Conservation (phyloP, 2,888 invertebrate species). For the Drosophila peninsularis region DNA sequence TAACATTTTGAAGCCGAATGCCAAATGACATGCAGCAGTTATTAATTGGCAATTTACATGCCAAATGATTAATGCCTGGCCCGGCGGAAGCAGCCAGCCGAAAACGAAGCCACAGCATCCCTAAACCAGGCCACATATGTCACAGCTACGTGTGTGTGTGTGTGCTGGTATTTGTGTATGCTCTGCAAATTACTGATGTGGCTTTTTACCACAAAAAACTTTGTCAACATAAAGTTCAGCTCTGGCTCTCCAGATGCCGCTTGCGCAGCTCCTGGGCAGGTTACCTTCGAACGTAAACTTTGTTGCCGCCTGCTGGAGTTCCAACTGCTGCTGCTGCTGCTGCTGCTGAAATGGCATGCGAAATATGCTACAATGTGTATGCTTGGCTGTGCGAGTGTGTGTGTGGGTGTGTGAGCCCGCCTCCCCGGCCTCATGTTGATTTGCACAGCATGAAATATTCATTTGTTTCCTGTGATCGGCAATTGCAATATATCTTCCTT, state of each 20-base stretch:
- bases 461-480: slow-evolving; percentile 81
- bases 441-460: slow-evolving; percentile 81
- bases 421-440: slow-evolving; percentile 61
- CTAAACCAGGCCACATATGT: slow-evolving; percentile 68
- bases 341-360: slow-evolving; percentile 23
- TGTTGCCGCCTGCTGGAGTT: slow-evolving; percentile 29
- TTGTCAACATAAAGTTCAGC: slow-evolving; percentile 78
- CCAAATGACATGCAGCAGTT: slow-evolving; percentile 80
- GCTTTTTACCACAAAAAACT: slow-evolving; percentile 80
- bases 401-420: slow-evolving; percentile 11
- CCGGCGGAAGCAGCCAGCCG: slow-evolving; percentile 66
- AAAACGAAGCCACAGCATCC: slow-evolving; percentile 70
- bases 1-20: slow-evolving; percentile 70
- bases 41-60: slow-evolving; percentile 82
- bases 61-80: slow-evolving; percentile 76
- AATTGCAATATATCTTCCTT: slow-evolving; percentile 80
- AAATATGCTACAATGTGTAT: slow-evolving; percentile 22
- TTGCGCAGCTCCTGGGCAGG: slow-evolving; percentile 48
- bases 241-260: slow-evolving; percentile 46
- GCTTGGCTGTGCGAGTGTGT: slow-evolving; percentile 15
- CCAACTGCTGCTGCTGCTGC: neutral
- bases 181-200: slow-evolving; percentile 78
- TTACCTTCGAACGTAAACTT: slow-evolving; percentile 67
- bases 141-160: slow-evolving; percentile 37
- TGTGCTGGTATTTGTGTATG: slow-evolving; percentile 40